Base-by-base conservation (phyloP, 1,140 invertebrate genomes). In the Drosophila rufa region DNA sequence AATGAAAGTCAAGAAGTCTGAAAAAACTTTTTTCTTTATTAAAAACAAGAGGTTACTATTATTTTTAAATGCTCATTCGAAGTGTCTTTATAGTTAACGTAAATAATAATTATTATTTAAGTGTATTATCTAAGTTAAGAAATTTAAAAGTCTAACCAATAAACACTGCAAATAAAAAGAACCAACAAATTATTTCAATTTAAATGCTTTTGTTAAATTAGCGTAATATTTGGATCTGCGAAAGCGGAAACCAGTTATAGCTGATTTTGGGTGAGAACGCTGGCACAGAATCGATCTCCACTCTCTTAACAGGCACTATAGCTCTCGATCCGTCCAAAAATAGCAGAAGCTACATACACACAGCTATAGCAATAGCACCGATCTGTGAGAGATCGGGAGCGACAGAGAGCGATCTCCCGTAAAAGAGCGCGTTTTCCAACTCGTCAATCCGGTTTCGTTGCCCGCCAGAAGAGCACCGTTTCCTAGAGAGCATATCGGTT, bases 391-490 rank as follows among this genome's bases (percentile, higher is more conserved):
- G n/a, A 58, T 42, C 22, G 9, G 22, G 25, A 30, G 51, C 58
- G 38, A 17, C 19, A 43, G 57, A 27, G 42, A 25, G 30, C 19
- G 36, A 57, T 60, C 61, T 65, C 60, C 14, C 38, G 25, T 27
- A 57, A 30, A 30, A 30, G 27, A 40, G 11, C 30, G 3, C 38
- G 40, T 40, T n/a, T 55, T 38, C 11, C 8, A 47, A 50, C 60
- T 62, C 60, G 60, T 62, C 60, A 46, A 64, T 38, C 58, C 15
- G 58, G 65, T 67, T 67, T 64, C 43, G 25, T 6, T 3, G 40
- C 27, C 40, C 15, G n/a, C 22, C 19, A 19, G 64, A 66, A 55
- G 51, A 55, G 51, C 51, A 19, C 33, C 15, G 19, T 2, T 14
- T 22, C 3, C 4, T 14, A 58, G 38, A 14, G 38, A 9, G 55